Conservation (phyloP, 2,888 invertebrate species). For the Tanytarsus gracilentus region DNA sequence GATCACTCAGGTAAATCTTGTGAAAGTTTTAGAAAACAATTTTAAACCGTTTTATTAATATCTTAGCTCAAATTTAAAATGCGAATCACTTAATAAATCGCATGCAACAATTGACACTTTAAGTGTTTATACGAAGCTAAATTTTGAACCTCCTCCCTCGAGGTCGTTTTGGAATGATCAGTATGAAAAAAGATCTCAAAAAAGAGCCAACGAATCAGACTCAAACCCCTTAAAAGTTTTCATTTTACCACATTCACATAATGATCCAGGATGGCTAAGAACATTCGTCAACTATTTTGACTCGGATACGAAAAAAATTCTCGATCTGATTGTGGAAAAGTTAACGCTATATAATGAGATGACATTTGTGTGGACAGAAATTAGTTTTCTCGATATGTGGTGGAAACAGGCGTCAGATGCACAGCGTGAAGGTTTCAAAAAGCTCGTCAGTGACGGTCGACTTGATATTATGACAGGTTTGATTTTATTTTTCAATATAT, state of each 20-base stretch:
- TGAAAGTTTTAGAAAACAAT: too few relatives aligned
- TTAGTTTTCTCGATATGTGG: conserved; percentile 82
- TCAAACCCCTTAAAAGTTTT: conserved; percentile 74
- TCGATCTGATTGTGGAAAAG: conserved; percentile 77
- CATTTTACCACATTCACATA: conserved; percentile 90
- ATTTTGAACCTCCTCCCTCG: too few relatives aligned
- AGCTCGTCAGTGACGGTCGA: conserved; percentile 70
- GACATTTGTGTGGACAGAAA: conserved; percentile 93
- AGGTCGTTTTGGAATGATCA: conserved; percentile 85
- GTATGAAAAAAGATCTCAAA: conserved; percentile 74
- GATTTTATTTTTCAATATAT: too few relatives aligned
- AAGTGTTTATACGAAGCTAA: too few relatives aligned
- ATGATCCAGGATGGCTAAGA: conserved; percentile 95
- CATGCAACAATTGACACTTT: conserved; percentile 86
- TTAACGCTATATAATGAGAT: conserved; percentile 78
- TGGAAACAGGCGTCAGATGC: conserved; percentile 85
- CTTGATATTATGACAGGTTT: conserved; percentile 83
- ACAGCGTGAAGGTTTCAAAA: conserved; percentile 68
- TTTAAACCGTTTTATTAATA: too few relatives aligned
- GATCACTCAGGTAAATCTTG: too few relatives aligned
- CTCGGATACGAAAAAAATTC: conserved; percentile 76
- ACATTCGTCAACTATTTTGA: conserved; percentile 93
- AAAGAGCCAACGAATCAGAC: conserved; percentile 58
- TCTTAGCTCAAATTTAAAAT: too few relatives aligned
- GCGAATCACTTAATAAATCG: conserved; percentile 50